These are phyloP conservation scores for Aplidium turbinatum DNA, from an alignment of 23 tunicate species.

Conservation along the genomic window DNA sequence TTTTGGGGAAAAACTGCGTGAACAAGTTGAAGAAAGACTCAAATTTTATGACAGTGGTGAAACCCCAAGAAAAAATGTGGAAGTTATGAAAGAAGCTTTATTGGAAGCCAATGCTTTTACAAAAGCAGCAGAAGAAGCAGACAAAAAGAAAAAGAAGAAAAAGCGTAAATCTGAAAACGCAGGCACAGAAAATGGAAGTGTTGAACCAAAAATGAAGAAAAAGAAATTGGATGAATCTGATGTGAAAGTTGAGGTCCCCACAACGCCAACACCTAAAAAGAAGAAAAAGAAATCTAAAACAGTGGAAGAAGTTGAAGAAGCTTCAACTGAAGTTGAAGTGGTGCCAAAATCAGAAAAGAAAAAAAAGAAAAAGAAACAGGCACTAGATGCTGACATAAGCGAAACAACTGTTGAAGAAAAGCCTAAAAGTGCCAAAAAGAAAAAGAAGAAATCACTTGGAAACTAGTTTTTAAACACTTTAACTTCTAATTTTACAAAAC, in stretches of 20 bases:
- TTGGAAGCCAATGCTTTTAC: constrained; percentile 42
- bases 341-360: constrained; percentile 71
- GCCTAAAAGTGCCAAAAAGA: constrained; percentile 20
- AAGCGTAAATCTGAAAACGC: constrained; percentile 29
- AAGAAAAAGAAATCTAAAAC: constrained; percentile 33
- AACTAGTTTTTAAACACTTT: not conserved
- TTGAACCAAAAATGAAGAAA: not conserved
- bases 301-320: not conserved
- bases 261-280: constrained; percentile 13
- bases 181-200: constrained; percentile 33
- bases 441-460: constrained; percentile 16
- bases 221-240: constrained; percentile 6
- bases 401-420: not conserved
- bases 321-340: not conserved
- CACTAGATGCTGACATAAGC: not conserved
- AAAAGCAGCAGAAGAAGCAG: not conserved
- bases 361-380: constrained; percentile 50
- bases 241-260: constrained; percentile 4
- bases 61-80: constrained; percentile 87
- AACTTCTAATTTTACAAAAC: not conserved
- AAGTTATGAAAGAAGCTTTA: constrained; percentile 98
- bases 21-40: constrained; percentile 97
- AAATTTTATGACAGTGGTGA: constrained; percentile 90
- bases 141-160: constrained; percentile 58
- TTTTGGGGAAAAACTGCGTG: constrained; percentile 92